Percentiles rank a stretch among this genome's conserved stretches.
These are phyloP conservation scores for Eledone cirrhosa DNA, from an alignment of 2,888 invertebrate species.

Conservation along the genomic window DNA sequence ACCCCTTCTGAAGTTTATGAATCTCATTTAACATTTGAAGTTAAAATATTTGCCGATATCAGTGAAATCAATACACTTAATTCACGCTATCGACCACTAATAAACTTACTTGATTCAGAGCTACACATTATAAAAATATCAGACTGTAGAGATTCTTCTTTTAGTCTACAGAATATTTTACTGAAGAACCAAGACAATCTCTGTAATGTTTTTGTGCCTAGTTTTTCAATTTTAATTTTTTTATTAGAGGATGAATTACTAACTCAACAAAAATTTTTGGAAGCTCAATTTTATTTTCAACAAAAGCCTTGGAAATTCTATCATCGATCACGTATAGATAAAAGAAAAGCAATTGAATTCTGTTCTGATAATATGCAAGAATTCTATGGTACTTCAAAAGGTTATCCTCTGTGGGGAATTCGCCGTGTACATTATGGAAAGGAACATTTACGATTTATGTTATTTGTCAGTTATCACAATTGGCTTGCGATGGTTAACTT, in stretches of 20 bases:
- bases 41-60: background rate
- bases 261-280: background rate
- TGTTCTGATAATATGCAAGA: conserved; percentile 7
- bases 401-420: conserved; percentile 7
- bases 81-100: conserved; percentile 3
- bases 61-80: background rate
- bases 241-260: background rate
- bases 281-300: background rate
- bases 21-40: background rate
- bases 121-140: background rate
- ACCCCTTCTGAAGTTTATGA: background rate
- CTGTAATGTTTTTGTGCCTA: background rate
- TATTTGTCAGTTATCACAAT: conserved; percentile 7
- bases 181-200: background rate
- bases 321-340: background rate
- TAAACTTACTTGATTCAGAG: background rate
- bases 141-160: background rate
- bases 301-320: conserved; percentile 24
- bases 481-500: conserved; percentile 4
- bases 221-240: background rate
- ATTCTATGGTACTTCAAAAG: background rate
- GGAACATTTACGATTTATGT: conserved; percentile 11
- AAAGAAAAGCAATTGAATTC: background rate
- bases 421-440: conserved; percentile 16
- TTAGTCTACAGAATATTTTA: background rate